Conservation (phyloP, 2,888 invertebrate species). For the Epistrophella euchroma region DNA sequence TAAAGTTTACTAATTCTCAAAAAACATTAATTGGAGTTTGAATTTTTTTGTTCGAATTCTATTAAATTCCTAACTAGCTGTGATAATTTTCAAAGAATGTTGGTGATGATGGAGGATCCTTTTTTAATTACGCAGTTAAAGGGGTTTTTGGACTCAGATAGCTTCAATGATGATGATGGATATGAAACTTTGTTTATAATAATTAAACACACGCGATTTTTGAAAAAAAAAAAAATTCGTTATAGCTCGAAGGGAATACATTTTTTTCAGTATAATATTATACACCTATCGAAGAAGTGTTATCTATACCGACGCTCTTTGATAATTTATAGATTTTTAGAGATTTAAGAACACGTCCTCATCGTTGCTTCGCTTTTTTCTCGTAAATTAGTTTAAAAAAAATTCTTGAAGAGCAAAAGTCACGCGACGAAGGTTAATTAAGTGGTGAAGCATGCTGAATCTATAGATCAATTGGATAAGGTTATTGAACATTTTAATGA, state of each 20-base stretch:
- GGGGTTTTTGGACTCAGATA: not conserved
- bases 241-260: conserved; percentile 1
- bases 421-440: conserved; percentile 12
- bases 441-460: conserved; percentile 4
- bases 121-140: conserved; percentile 47
- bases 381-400: conserved; percentile 2
- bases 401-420: conserved; percentile 12
- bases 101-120: conserved; percentile 45
- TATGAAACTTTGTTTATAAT: conserved; percentile 15
- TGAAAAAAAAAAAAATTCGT: not conserved
- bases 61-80: conserved; percentile 47
- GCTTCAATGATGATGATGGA: conserved; percentile 2
- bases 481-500: not conserved
- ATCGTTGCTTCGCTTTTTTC: not conserved
- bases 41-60: conserved; percentile 1
- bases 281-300: conserved; percentile 16
- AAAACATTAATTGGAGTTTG: not conserved
- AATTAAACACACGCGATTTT: conserved; percentile 20
- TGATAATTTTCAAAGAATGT: conserved; percentile 40
- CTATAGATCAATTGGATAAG: not conserved
- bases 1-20: not conserved
- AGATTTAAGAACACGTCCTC: not conserved
- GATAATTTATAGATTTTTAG: conserved; percentile 13
- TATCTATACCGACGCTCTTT: conserved; percentile 21
- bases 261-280: not conserved